These are phyloP conservation scores for Helarctos malayanus DNA, from an alignment of 2,797 vertebrate species.

Conservation along the genomic window DNA sequence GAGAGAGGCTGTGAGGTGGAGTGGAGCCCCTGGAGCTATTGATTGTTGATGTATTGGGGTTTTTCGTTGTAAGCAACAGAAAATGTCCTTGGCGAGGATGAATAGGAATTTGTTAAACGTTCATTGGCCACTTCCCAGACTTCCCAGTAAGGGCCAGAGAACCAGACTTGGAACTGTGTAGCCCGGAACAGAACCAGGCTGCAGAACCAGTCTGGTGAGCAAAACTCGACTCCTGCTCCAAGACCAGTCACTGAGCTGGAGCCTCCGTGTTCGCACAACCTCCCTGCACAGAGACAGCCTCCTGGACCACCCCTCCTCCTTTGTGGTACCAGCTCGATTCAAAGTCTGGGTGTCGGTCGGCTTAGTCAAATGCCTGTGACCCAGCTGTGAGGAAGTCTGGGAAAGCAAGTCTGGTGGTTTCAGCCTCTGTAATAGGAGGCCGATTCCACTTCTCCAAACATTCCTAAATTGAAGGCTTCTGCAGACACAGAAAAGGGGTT, in stretches of 20 bases:
- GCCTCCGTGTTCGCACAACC: neutral
- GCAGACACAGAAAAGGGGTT: neutral
- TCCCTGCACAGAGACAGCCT: neutral
- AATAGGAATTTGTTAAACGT: slow-evolving; percentile 5
- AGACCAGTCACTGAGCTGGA: neutral
- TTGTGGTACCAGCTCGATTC: neutral
- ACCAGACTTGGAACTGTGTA: neutral
- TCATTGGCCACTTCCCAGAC: neutral
- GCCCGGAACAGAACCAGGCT: neutral
- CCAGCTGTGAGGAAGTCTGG: neutral
- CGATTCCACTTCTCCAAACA: neutral
- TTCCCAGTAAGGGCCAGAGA: neutral
- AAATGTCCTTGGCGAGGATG: neutral
- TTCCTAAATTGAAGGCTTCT: slow-evolving; percentile 34
- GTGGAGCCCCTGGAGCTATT: neutral
- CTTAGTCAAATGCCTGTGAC: neutral
- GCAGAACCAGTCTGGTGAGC: neutral
- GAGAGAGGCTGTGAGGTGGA: neutral
- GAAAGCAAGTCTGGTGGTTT: neutral
- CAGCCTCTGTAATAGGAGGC: neutral
- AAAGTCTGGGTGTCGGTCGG: neutral
- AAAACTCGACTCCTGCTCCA: neutral
- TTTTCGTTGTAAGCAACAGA: slow-evolving; percentile 10
- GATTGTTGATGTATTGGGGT: neutral
- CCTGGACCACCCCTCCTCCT: neutral